phyloP scores from a whole-genome alignment of 2,797 vertebrate species.

The Serranus cabrilla region DNA sequence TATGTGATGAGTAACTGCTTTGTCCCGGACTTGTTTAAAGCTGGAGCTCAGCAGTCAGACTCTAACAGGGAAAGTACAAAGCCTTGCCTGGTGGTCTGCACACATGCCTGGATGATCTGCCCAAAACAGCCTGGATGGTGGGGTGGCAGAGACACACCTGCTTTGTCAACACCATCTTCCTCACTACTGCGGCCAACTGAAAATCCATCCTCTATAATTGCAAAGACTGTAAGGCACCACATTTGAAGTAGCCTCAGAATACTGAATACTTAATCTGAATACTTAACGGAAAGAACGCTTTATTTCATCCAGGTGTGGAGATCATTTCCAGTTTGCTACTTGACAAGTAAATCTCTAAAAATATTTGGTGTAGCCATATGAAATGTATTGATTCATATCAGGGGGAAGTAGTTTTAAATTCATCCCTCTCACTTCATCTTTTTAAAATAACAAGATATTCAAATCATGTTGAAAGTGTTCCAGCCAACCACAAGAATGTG shows the following conservation, averaged over 20 bases:
- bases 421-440: no score
- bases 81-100: slow-evolving; percentile 85
- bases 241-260: slow-evolving; percentile 50
- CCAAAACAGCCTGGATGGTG: slow-evolving; percentile 80
- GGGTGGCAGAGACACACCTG: slow-evolving; percentile 78
- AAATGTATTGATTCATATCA: not conserved
- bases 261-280: slow-evolving; percentile 33
- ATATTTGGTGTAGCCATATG: not conserved
- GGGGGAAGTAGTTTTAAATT: no score
- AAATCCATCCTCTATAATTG: slow-evolving; percentile 77
- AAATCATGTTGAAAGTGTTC: no score
- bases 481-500: no score
- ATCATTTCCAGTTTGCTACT: slow-evolving; percentile 51
- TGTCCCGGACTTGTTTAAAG: slow-evolving; percentile 58
- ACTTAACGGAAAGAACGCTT: slow-evolving; percentile 13
- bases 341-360: slow-evolving; percentile 2
- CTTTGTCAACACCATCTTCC: slow-evolving; percentile 82
- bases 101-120: slow-evolving; percentile 80
- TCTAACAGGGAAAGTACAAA: slow-evolving; percentile 83
- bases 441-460: no score
- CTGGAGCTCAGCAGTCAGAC: slow-evolving; percentile 56
- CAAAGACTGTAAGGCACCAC: slow-evolving; percentile 70
- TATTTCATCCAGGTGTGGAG: slow-evolving; percentile 48
- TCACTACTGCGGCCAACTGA: slow-evolving; percentile 74
- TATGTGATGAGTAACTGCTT: slow-evolving; percentile 52